These are phyloP conservation scores for Actinernus sp. DNA, from an alignment of 92 coral and sea anemone species.

Conservation along the genomic window DNA sequence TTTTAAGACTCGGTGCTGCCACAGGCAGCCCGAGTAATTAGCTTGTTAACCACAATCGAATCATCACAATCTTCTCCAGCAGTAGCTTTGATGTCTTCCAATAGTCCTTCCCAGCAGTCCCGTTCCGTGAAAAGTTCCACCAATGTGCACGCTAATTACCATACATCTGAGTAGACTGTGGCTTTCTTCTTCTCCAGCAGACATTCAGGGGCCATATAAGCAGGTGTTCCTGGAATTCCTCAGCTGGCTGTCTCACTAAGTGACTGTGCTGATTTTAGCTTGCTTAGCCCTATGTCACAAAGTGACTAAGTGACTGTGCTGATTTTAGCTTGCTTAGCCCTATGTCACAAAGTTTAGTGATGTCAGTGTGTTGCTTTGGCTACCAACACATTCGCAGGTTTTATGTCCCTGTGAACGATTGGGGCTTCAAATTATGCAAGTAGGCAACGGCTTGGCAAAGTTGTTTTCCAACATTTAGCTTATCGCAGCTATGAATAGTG, in stretches of 20 bases:
- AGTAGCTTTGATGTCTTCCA: slow-evolving; percentile 10
- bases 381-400: slow-evolving; percentile 68
- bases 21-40: too few species aligned
- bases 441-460: slow-evolving; percentile 50
- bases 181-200: slow-evolving; percentile 30
- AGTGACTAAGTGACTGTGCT: slow-evolving; percentile 20
- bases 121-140: slow-evolving; percentile 24
- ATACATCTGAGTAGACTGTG: slow-evolving; percentile 28
- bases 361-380: slow-evolving; percentile 24
- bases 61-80: slow-evolving; percentile 6
- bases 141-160: slow-evolving; percentile 56
- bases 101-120: slow-evolving; percentile 46
- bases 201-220: slow-evolving; percentile 74
- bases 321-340: slow-evolving; percentile 38
- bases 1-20: too few species aligned
- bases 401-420: slow-evolving; percentile 67
- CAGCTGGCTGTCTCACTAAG: too few species aligned
- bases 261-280: slow-evolving; percentile 30
- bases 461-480: slow-evolving; percentile 18
- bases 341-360: slow-evolving; percentile 59
- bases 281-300: slow-evolving; percentile 6
- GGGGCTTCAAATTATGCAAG: slow-evolving; percentile 66
- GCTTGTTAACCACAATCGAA: too few species aligned
- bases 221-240: slow-evolving; percentile 47
- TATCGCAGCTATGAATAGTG: slow-evolving; percentile 3